These are phyloP conservation scores for Pelosia muscerda DNA, from an alignment of 2,888 invertebrate species.

Conservation along the genomic window DNA sequence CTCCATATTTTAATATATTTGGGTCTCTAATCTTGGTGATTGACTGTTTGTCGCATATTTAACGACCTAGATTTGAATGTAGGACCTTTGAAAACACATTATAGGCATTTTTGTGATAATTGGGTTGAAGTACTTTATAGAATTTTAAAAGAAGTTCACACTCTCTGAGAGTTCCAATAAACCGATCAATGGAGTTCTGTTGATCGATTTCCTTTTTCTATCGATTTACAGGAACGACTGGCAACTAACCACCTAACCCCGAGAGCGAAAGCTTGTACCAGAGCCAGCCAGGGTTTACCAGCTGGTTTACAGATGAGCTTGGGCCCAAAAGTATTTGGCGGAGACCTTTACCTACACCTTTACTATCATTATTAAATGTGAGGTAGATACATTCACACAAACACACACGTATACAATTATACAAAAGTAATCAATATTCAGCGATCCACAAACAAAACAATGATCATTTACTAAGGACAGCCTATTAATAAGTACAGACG, in stretches of 20 bases:
- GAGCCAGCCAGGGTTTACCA: no score
- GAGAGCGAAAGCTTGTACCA: not conserved
- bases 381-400: not conserved
- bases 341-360: no score
- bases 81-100: not conserved
- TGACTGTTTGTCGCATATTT: not conserved
- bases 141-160: no score
- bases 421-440: not conserved
- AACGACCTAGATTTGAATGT: not conserved
- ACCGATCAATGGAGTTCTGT: not conserved
- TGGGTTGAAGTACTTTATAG: not conserved
- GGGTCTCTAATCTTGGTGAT: not conserved
- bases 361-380: no score
- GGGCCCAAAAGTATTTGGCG: not conserved
- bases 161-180: not conserved
- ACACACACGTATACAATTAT: not conserved
- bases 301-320: not conserved
- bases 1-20: conserved; percentile 10
- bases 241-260: not conserved
- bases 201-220: no score
- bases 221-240: not conserved
- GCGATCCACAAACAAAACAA: not conserved
- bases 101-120: not conserved
- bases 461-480: not conserved
- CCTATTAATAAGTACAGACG: conserved; percentile 34